A percentile compares a stretch with the other conserved stretches of the same genome.
Conservation (phyloP, 2,888 invertebrate genomes). For the Drosophila helvetica region DNA sequence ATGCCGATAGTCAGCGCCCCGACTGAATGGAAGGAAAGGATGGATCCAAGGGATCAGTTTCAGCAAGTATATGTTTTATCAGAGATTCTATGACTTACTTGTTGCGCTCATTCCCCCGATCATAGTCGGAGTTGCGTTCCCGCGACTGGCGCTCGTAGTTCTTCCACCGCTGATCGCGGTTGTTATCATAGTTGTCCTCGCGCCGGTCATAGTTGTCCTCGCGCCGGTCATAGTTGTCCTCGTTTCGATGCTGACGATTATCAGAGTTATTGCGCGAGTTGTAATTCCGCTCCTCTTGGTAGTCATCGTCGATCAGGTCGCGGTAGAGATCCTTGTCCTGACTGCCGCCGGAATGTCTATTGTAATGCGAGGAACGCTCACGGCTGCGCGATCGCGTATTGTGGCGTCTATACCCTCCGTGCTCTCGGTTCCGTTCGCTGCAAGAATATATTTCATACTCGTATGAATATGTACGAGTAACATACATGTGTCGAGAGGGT, state of each 20-base stretch:
- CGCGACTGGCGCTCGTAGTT: conserved; percentile 61
- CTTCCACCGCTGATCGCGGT: conserved; percentile 61
- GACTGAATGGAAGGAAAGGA: conserved; percentile 13
- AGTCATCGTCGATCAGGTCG: conserved; percentile 83
- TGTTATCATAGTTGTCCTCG: conserved; percentile 29
- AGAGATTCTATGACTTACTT: conserved; percentile 35
- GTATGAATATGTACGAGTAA: neutral
- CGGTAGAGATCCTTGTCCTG: conserved; percentile 82
- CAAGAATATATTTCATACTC: neutral
- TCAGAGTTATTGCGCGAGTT: conserved; percentile 56
- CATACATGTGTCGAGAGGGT: neutral
- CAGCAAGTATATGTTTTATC: no score
- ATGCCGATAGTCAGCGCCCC: conserved; percentile 61
- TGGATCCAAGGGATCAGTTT: neutral
- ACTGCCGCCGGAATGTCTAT: conserved; percentile 61
- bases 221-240: conserved; percentile 58
- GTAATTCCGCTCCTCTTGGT: conserved; percentile 75
- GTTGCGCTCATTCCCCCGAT: conserved; percentile 54
- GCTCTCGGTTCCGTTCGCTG: conserved; percentile 81
- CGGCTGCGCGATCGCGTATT: conserved; percentile 82
- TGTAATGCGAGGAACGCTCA: conserved; percentile 72
- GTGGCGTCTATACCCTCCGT: conserved; percentile 72
- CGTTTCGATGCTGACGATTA: conserved; percentile 44
- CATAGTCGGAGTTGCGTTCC: conserved; percentile 57
- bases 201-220: conserved; percentile 61